Conservation (phyloP, 2,113 vertebrate species). For the Myiozetetes cayanensis region DNA sequence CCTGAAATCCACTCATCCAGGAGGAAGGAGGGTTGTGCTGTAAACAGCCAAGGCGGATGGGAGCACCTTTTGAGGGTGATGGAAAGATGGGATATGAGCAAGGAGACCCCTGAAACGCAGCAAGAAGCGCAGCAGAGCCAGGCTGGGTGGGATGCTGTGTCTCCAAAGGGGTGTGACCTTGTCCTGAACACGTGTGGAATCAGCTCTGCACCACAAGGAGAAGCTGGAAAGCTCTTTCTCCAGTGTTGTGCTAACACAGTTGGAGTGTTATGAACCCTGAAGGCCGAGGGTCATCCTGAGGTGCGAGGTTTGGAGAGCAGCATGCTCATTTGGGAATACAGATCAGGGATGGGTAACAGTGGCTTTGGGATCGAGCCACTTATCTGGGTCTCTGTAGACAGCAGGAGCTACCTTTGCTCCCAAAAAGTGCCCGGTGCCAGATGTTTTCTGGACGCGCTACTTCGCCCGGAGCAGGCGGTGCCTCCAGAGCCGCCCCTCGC, state of each 20-base stretch:
- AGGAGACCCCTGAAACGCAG: neutral
- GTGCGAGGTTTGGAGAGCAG: neutral
- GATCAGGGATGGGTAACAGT: rapidly evolving
- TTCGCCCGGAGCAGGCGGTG: neutral
- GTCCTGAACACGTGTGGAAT: neutral
- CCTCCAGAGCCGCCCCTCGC: neutral
- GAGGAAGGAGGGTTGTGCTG: neutral
- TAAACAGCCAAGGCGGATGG: neutral
- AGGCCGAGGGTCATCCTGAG: neutral
- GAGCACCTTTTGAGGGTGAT: neutral
- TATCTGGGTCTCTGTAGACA: neutral
- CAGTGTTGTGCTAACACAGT: rapidly evolving
- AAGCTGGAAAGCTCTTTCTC: neutral
- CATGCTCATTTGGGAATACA: rapidly evolving
- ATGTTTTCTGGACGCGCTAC: rapidly evolving
- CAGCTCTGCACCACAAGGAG: rapidly evolving
- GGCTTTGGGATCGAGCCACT: neutral
- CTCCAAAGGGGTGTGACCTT: neutral
- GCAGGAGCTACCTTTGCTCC: neutral
- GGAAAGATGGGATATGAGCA: neutral
- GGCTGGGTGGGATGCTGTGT: neutral
- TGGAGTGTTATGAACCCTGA: rapidly evolving
- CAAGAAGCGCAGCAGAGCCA: neutral
- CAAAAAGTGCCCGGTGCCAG: rapidly evolving
- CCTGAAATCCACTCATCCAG: neutral